These are phyloP conservation scores for Aphidius colemani DNA, from an alignment of 2,888 invertebrate genomes.

Conservation along the genomic window DNA sequence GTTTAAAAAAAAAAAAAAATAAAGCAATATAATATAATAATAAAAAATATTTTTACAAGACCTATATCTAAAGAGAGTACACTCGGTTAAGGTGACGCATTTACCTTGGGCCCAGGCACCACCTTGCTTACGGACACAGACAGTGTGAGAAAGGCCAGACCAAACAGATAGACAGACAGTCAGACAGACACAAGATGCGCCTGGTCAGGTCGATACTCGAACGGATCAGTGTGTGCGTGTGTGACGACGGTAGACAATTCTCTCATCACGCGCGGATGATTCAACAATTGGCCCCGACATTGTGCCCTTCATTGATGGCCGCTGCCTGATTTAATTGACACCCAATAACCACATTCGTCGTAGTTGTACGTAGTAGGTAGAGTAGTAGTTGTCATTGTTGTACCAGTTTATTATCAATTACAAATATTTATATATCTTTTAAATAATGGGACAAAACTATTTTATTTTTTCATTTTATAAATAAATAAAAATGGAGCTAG, in stretches of 20 bases:
- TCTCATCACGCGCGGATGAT: constrained; percentile 53
- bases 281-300: constrained; percentile 48
- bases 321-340: constrained; percentile 53
- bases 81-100: constrained; percentile 62
- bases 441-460: too few relatives aligned
- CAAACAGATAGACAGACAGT: constrained; percentile 53
- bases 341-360: constrained; percentile 29
- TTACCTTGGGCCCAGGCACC: constrained; percentile 62
- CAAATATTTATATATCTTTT: too few relatives aligned
- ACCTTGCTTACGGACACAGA: constrained; percentile 59
- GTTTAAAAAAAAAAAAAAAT: constrained; percentile 8
- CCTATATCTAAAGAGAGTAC: constrained; percentile 56
- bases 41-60: constrained; percentile 34
- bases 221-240: constrained; percentile 40
- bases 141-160: constrained; percentile 59
- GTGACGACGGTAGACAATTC: too few relatives aligned
- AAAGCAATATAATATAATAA: constrained; percentile 19
- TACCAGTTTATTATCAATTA: constrained; percentile 18
- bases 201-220: constrained; percentile 51
- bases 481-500: constrained; percentile 1
- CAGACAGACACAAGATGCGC: constrained; percentile 52
- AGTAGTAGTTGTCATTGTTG: constrained; percentile 15
- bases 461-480: constrained; percentile 16
- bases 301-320: constrained; percentile 52
- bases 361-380: constrained; percentile 1